These are phyloP conservation scores for Atopsyche davidsoni DNA, from an alignment of 1,140 invertebrate genomes.

Conservation along the genomic window DNA sequence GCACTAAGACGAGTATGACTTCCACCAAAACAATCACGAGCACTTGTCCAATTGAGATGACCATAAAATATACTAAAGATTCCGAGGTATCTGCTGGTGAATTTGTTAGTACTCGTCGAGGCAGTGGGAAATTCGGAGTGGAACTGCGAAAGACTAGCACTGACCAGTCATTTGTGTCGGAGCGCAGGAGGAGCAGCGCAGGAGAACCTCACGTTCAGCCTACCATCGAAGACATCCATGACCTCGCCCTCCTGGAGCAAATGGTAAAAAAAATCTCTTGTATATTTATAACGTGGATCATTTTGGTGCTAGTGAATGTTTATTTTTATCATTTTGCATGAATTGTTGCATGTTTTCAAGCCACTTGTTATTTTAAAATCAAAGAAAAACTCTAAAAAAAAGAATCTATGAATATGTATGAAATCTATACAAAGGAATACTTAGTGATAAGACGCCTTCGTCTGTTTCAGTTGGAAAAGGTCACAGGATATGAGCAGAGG, in stretches of 20 bases:
- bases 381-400: no score
- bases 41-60: neutral
- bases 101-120: constrained; percentile 40
- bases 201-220: constrained; percentile 40
- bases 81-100: constrained; percentile 7
- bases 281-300: neutral
- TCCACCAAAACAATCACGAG: constrained; percentile 1
- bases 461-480: constrained; percentile 60
- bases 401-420: no score
- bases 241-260: constrained; percentile 60
- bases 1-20: neutral
- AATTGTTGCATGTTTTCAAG: no score
- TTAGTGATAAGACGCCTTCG: no score
- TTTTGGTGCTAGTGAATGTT: neutral
- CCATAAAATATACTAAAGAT: neutral
- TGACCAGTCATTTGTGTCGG: constrained; percentile 38
- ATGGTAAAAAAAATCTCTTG: constrained; percentile 52
- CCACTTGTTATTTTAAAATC: no score
- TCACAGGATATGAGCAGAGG: constrained; percentile 65
- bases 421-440: neutral
- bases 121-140: constrained; percentile 59
- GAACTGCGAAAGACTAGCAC: constrained; percentile 51
- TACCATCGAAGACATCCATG: constrained; percentile 65
- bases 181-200: constrained; percentile 39
- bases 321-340: no score